Percentiles rank a stretch among this genome's conserved stretches.
These are phyloP conservation scores for Elephas maximus DNA, from an alignment of 2,113 vertebrate species.

Conservation along the genomic window DNA sequence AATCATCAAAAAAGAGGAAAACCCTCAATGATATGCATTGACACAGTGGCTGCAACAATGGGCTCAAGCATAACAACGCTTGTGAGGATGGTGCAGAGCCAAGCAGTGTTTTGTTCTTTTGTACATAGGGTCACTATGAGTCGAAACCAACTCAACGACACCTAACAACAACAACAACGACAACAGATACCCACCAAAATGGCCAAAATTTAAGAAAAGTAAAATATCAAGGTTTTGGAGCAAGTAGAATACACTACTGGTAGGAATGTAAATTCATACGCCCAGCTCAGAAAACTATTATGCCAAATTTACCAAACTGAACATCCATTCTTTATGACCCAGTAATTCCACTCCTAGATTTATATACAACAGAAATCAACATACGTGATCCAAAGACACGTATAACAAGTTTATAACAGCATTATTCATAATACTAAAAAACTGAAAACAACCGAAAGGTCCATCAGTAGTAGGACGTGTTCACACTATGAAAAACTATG, in stretches of 20 bases:
- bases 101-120: no score
- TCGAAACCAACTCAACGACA: no score
- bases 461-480: not conserved
- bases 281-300: not conserved
- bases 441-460: slow-evolving; percentile 3
- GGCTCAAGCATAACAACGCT: no score
- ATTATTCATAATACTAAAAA: not conserved
- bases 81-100: no score
- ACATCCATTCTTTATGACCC: not conserved
- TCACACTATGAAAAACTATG: not conserved
- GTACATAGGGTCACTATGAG: no score
- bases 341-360: not conserved
- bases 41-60: no score
- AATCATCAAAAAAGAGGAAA: no score
- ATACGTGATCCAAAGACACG: not conserved
- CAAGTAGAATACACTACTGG: not conserved
- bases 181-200: not conserved
- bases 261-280: not conserved
- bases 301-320: not conserved
- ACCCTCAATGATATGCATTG: no score
- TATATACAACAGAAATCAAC: not conserved
- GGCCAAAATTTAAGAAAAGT: not conserved
- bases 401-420: not conserved
- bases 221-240: not conserved
- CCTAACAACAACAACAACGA: no score